These are phyloP conservation scores for Papilio elwesi DNA, from an alignment of 2,888 invertebrate genomes.

Conservation along the genomic window DNA sequence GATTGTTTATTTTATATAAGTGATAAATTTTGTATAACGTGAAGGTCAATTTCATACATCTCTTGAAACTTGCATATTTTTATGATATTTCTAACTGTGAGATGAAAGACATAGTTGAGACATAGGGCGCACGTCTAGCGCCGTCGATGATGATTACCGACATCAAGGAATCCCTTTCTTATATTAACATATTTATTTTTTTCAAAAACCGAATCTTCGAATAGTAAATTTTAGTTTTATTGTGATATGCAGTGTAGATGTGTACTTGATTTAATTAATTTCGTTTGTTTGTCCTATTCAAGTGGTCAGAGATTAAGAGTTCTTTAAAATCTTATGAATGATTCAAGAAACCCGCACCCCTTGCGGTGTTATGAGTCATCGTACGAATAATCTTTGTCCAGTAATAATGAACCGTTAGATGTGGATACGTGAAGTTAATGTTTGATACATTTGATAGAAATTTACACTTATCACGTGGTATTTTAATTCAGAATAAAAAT, in stretches of 20 bases:
- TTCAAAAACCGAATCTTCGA: too few relatives aligned
- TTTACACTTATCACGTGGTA: not conserved
- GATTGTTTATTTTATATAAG: too few relatives aligned
- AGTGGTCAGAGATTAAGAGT: not conserved
- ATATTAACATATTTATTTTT: too few relatives aligned
- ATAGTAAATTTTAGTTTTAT: too few relatives aligned
- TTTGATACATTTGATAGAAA: too few relatives aligned
- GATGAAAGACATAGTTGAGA: not conserved
- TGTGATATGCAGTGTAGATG: too few relatives aligned
- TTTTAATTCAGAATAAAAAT: too few relatives aligned
- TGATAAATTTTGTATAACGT: too few relatives aligned
- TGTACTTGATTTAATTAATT: too few relatives aligned
- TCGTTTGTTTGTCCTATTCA: not conserved
- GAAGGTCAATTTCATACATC: not conserved
- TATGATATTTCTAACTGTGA: not conserved
- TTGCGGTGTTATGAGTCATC: conserved; percentile 21
- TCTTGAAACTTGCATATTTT: too few relatives aligned
- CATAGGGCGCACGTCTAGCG: not conserved
- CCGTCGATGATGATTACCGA: too few relatives aligned
- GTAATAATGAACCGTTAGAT: conserved; percentile 16
- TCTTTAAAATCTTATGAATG: conserved; percentile 5
- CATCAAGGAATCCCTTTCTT: too few relatives aligned
- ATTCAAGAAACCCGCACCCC: not conserved
- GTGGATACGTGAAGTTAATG: conserved; percentile 7
- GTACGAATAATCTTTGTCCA: conserved; percentile 30